Evolutionary conservation across 2,888 invertebrate genomes (phyloP).

Genomic region (Petrolisthes manimaculis): DNA sequence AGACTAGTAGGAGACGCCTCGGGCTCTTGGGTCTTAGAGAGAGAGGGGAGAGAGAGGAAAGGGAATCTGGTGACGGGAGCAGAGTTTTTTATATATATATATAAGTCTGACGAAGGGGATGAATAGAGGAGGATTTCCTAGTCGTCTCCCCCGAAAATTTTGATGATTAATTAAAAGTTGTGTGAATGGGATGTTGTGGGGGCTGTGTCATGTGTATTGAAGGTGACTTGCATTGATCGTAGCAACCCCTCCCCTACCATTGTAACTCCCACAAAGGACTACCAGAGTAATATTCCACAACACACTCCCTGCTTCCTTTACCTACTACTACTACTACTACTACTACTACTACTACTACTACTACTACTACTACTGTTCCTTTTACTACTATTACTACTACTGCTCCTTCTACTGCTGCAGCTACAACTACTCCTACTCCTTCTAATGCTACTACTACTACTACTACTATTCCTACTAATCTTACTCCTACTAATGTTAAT

Average conservation of each 20-base stretch:
- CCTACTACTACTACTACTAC: neutral
- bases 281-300: conserved; percentile 27
- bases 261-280: conserved; percentile 19
- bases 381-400: neutral
- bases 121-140: conserved; percentile 15
- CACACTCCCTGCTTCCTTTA: neutral
- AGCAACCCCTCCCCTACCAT: conserved; percentile 3
- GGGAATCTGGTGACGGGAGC: conserved; percentile 8
- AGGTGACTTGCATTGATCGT: conserved; percentile 14
- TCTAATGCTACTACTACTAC: neutral
- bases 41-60: neutral
- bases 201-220: conserved; percentile 29
- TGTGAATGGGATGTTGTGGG: conserved; percentile 42
- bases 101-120: neutral
- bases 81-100: neutral
- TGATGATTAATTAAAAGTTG: conserved; percentile 45
- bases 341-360: neutral
- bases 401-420: neutral
- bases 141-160: conserved; percentile 8
- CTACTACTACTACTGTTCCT: neutral
- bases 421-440: neutral
- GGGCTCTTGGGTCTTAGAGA: neutral
- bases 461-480: neutral
- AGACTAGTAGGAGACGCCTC: neutral
- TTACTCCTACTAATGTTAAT: neutral